Evolutionary conservation across 2,888 invertebrate species (phyloP).

Genomic region (Resseliella maxima): DNA sequence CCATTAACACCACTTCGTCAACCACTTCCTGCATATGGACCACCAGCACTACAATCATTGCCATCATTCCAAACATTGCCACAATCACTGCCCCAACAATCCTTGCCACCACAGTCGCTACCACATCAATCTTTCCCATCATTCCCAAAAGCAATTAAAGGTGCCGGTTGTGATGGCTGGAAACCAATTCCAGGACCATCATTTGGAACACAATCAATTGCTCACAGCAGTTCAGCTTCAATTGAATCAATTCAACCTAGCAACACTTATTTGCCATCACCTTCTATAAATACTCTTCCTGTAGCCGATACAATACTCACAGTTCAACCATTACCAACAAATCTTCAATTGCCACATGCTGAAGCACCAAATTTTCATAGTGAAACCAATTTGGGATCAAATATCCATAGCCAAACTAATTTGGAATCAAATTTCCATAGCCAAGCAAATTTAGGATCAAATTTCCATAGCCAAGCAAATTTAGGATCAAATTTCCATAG

Average conservation of each 20-base stretch:
- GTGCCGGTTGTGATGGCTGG: slow-evolving; percentile 69
- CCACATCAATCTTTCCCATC: slow-evolving; percentile 58
- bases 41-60: slow-evolving; percentile 69
- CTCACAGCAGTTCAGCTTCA: slow-evolving; percentile 62
- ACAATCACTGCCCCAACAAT: slow-evolving; percentile 63
- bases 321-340: background rate
- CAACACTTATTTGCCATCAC: slow-evolving; percentile 57
- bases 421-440: slow-evolving; percentile 58
- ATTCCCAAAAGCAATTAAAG: slow-evolving; percentile 61
- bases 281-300: slow-evolving; percentile 23
- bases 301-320: background rate
- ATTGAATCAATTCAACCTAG: slow-evolving; percentile 57
- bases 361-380: slow-evolving; percentile 59
- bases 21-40: slow-evolving; percentile 66
- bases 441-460: slow-evolving; percentile 58
- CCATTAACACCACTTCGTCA: slow-evolving; percentile 62
- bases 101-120: slow-evolving; percentile 62
- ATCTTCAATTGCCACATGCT: slow-evolving; percentile 58
- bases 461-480: slow-evolving; percentile 60
- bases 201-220: slow-evolving; percentile 62
- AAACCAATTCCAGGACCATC: slow-evolving; percentile 82
- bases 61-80: slow-evolving; percentile 59
- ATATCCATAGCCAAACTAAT: no score
- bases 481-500: slow-evolving; percentile 59
- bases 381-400: slow-evolving; percentile 58